These are phyloP conservation scores for Liodrosophila aerea DNA, from an alignment of 2,888 invertebrate genomes.

Conservation along the genomic window DNA sequence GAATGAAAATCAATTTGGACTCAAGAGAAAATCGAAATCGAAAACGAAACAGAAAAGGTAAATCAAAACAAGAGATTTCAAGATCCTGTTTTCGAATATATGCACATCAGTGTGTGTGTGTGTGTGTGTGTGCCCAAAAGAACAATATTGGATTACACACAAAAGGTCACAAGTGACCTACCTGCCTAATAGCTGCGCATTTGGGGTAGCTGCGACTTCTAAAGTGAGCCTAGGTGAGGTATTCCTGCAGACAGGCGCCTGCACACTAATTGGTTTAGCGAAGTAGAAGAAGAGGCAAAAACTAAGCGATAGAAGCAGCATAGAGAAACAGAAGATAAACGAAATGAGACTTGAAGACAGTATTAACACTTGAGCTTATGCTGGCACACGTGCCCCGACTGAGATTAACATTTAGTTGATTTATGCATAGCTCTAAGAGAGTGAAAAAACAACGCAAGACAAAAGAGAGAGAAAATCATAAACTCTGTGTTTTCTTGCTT, in stretches of 20 bases:
- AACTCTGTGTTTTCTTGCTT: too few species aligned
- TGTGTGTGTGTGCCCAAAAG: constrained; percentile 6
- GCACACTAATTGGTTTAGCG: constrained; percentile 42
- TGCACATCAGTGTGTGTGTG: constrained; percentile 18
- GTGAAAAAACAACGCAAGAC: neutral
- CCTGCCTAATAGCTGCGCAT: constrained; percentile 25
- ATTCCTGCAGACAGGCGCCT: constrained; percentile 41
- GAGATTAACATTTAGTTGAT: constrained; percentile 29
- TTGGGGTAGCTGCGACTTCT: neutral
- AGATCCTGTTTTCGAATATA: constrained; percentile 58
- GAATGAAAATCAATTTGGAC: constrained; percentile 34
- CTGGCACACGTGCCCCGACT: constrained; percentile 36
- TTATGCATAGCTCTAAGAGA: constrained; percentile 15
- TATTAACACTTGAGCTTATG: neutral
- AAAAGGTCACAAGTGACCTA: constrained; percentile 21
- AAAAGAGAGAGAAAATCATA: too few species aligned
- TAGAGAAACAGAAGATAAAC: neutral
- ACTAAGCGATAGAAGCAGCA: neutral
- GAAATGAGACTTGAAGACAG: neutral
- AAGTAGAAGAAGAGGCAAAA: neutral
- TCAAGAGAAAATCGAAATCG: constrained; percentile 17
- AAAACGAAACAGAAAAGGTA: constrained; percentile 10
- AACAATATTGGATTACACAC: constrained; percentile 67
- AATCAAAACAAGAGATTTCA: constrained; percentile 30
- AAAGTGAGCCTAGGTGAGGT: constrained; percentile 18